Base-by-base conservation (phyloP, 2,797 vertebrate species). In the Malacoraja senta region DNA sequence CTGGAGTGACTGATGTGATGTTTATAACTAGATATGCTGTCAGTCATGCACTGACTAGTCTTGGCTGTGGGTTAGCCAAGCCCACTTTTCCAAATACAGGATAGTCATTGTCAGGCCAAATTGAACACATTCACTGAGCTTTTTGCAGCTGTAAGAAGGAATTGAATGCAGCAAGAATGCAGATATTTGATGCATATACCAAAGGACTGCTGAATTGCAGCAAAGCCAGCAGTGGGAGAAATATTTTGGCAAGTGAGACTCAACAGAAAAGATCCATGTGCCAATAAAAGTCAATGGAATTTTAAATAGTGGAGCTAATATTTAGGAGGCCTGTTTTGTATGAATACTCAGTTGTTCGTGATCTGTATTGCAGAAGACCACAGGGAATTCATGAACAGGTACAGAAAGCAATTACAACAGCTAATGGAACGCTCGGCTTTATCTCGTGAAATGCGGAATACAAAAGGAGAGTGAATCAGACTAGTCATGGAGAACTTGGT, bases 301-400 rank as follows among this genome's bases (percentile, higher is more conserved):
- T 88, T 65, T 88, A 88, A 58, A 84, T 61, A 84, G 61, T 61
- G 53, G 15, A 61, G 81, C 29, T 84, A 88, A 88, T 65, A 88
- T 88, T 65, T 65, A 32, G 58, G 7, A 65, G 61, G 84, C 84
- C 58, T 32, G 15, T 32, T 65, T 65, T 32, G 0, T 35, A 32
- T 65, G 61, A 0, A 8, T n/a, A 32, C 17, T 65, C 29, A 32
- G 1, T 32, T n/a, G 21, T 65, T n/a, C 0, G n/a, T 12, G 61
- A 65, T 13, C 61, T 88, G 7, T 65, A 32, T 35, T 65, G 58
- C 61, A 65, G 61, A 88, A 32, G n/a, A 32, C n/a, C n/a, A 32
- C 61, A 65, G 13, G 29, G 58, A 88, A 88, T 88, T 65, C 58
- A 65, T 32, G 61, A 29, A 32, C 58, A 19, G 61, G 61, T 65